phyloP scores from a whole-genome alignment of 2,888 invertebrate species.

The Timandra comae region DNA sequence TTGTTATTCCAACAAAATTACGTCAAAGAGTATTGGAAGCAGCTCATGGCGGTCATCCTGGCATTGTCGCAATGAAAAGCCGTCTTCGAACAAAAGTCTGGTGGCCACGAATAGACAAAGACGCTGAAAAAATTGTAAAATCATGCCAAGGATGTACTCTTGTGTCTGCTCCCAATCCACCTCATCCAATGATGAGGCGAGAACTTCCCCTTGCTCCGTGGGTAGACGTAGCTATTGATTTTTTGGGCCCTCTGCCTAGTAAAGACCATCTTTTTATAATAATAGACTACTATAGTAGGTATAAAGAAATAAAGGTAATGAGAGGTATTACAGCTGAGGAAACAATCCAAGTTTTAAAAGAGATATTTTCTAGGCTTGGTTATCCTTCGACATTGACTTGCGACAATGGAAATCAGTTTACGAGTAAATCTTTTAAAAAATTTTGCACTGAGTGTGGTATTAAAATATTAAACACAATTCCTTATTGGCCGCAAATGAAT shows the following conservation, averaged over 20 bases:
- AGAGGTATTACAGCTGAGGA: not conserved
- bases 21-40: conserved; percentile 11
- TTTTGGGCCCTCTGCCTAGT: not conserved
- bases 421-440: not conserved
- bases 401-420: not conserved
- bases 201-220: not conserved
- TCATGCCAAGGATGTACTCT: conserved; percentile 17
- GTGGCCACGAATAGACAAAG: conserved; percentile 36
- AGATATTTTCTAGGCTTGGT: not conserved
- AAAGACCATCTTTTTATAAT: not conserved
- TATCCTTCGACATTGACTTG: not conserved
- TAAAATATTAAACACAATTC: not conserved
- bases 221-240: not conserved
- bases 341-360: not conserved
- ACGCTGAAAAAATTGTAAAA: conserved; percentile 15
- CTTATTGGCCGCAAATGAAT: too few relatives aligned
- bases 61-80: conserved; percentile 41
- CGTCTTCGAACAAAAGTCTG: conserved; percentile 37
- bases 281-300: not conserved
- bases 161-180: conserved; percentile 13
- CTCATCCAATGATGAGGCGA: conserved; percentile 2
- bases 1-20: conserved; percentile 13
- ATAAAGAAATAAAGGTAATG: not conserved
- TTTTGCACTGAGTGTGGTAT: not conserved
- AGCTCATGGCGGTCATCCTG: conserved; percentile 31